Evolutionary conservation across 2,888 invertebrate genomes (phyloP).

Genomic region (Parthenolecanium corni): DNA sequence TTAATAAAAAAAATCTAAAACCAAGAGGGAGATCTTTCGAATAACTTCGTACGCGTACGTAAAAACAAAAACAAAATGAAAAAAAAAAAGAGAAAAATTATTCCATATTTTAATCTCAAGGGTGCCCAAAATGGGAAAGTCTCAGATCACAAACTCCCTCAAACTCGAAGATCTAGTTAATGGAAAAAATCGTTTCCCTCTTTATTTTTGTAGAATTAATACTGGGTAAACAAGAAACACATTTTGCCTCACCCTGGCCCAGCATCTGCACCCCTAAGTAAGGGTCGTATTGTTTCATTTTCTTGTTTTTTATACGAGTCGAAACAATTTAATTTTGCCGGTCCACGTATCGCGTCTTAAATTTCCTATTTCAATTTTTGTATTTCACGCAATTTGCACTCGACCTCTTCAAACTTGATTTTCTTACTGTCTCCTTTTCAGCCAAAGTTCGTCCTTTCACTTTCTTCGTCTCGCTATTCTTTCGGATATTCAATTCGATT

Average conservation of each 20-base stretch:
- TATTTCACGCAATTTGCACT: conserved; percentile 23
- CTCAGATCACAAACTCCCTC: no score
- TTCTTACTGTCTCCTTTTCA: no score
- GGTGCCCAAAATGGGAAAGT: conserved; percentile 4
- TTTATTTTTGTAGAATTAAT: not conserved
- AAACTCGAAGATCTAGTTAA: no score
- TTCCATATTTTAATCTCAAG: conserved; percentile 2
- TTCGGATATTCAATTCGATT: no score
- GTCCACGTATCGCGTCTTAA: conserved; percentile 26
- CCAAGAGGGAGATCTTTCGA: no score
- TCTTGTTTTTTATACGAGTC: conserved; percentile 17
- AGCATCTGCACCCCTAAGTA: conserved; percentile 7
- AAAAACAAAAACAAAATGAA: not conserved
- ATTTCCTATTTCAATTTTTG: conserved; percentile 28
- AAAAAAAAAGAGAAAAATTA: not conserved
- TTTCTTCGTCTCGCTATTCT: no score
- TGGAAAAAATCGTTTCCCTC: not conserved
- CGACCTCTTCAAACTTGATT: not conserved
- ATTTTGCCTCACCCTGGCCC: conserved; percentile 1
- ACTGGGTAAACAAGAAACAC: no score
- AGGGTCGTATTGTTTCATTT: conserved; percentile 23
- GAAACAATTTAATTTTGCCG: conserved; percentile 26
- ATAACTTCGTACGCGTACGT: not conserved
- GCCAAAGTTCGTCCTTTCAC: no score
- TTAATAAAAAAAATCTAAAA: conserved; percentile 8